These are phyloP conservation scores for Drosophila stalkeri DNA, from an alignment of 2,888 invertebrate genomes.

Conservation along the genomic window DNA sequence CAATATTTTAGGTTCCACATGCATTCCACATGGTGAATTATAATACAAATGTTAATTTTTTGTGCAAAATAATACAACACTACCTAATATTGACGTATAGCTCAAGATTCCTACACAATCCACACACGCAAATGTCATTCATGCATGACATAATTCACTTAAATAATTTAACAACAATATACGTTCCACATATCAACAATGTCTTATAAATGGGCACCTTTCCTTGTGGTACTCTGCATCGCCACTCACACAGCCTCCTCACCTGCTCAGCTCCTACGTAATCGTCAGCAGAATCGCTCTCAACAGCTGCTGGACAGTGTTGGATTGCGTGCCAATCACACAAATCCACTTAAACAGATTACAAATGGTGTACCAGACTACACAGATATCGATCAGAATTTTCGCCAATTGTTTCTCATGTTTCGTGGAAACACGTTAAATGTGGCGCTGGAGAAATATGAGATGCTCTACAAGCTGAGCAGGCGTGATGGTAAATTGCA, in stretches of 20 bases:
- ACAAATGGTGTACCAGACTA: slow-evolving; percentile 58
- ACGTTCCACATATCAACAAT: slow-evolving; percentile 11
- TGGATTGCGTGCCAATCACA: slow-evolving; percentile 52
- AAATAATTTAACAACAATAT: not conserved
- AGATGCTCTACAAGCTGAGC: slow-evolving; percentile 43
- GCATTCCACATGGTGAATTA: not conserved
- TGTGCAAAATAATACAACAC: not conserved
- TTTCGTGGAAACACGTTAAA: slow-evolving; percentile 50
- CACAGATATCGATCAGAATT: slow-evolving; percentile 64
- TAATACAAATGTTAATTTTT: not conserved
- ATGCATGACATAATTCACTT: not conserved
- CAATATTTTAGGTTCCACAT: not conserved
- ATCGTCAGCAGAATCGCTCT: slow-evolving; percentile 57
- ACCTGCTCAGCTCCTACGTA: slow-evolving; percentile 13
- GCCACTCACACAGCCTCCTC: not conserved
- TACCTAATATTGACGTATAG: not conserved
- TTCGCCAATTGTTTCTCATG: slow-evolving; percentile 61
- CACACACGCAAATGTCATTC: not conserved
- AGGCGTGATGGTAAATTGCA: slow-evolving; percentile 80
- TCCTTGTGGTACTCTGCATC: slow-evolving; percentile 11
- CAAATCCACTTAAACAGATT: slow-evolving; percentile 28
- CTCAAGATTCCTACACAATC: not conserved
- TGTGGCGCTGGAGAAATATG: slow-evolving; percentile 41
- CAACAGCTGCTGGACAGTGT: slow-evolving; percentile 58
- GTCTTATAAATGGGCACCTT: not conserved